Base-by-base conservation (phyloP, 2,888 invertebrate genomes). In the Margaritifera margaritifera region DNA sequence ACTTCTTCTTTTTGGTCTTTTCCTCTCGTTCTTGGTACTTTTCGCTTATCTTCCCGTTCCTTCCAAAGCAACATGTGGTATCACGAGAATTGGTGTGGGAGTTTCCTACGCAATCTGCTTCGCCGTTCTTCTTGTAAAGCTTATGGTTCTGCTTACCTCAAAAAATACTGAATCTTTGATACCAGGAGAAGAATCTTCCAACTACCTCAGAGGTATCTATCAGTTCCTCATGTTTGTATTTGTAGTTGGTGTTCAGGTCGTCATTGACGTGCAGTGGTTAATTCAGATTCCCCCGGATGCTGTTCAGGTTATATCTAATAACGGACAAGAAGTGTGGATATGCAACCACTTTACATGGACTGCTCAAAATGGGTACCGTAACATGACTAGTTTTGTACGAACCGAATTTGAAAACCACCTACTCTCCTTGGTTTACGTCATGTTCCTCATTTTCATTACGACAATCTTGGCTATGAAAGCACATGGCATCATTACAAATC, bases 201-300 rank as follows among this genome's bases (percentile, higher is more conserved):
- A 96, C 63, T 97, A 97, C 88, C 92, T 97, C 67, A 96, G 96
- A 66, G 96, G 97, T 11, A 94, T 96, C 20, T 97, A 97, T 90
- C 97, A 97, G 91, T 92, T 92, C 76, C 92, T 97, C 50, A 92
- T 98, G 81, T 92, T 97, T 80, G 93, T 96, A 84, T 97, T 97
- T 89, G 96, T 96, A 42, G 95, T 97, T 71, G 93, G 96, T 88
- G 96, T 97, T 78, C 88, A 89, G 80, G 74, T 89, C 60, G 90
- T 87, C n/a, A 86, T 90, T 55, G 89, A 88, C 64, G 78, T 87
- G 27, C 87, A 90, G 82, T 89, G 90, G 90, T 74, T 90, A 60
- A 85, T 90, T 31, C 87, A 88, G 57, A 84, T 88, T 20, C 87
- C 89, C 11, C 89, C 89, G 2, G 83, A 81, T 20, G 84, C 87